phyloP scores from a whole-genome alignment of 1,140 invertebrate genomes.

The Triops longicaudatus region DNA sequence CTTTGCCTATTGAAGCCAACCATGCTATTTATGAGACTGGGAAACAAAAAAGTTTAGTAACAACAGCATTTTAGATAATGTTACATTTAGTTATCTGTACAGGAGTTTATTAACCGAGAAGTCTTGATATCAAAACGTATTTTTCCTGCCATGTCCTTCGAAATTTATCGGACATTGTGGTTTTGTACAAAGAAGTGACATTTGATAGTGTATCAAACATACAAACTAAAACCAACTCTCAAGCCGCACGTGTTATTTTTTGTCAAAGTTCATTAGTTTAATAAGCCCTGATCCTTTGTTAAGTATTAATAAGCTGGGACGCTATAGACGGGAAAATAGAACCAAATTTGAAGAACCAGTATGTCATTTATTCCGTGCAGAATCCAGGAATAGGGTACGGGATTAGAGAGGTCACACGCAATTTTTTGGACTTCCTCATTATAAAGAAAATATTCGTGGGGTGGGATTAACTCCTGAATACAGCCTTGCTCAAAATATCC shows the following conservation, averaged over 20 bases:
- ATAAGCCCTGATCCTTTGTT: too few relatives aligned
- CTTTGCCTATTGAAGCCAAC: slow-evolving; percentile 10
- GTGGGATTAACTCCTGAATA: too few relatives aligned
- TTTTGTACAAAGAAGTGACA: slow-evolving; percentile 13
- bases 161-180: background rate
- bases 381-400: too few relatives aligned
- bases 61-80: slow-evolving; percentile 12
- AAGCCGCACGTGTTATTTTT: background rate
- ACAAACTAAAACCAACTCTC: background rate
- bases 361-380: too few relatives aligned
- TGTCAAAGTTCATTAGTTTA: too few relatives aligned
- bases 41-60: slow-evolving; percentile 12
- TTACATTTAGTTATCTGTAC: slow-evolving; percentile 9
- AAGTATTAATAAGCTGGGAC: too few relatives aligned
- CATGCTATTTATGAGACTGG: slow-evolving; percentile 7
- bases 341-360: too few relatives aligned
- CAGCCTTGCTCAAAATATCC: too few relatives aligned
- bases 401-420: too few relatives aligned
- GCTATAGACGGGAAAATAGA: too few relatives aligned
- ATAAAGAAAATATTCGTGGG: too few relatives aligned
- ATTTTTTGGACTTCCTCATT: too few relatives aligned
- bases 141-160: background rate
- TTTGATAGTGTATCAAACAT: slow-evolving; percentile 9
- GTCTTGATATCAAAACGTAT: slow-evolving; percentile 3
- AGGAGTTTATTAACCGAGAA: slow-evolving; percentile 4